phyloP scores from a whole-genome alignment of 2,113 vertebrate genomes.

The Falco punctatus region DNA sequence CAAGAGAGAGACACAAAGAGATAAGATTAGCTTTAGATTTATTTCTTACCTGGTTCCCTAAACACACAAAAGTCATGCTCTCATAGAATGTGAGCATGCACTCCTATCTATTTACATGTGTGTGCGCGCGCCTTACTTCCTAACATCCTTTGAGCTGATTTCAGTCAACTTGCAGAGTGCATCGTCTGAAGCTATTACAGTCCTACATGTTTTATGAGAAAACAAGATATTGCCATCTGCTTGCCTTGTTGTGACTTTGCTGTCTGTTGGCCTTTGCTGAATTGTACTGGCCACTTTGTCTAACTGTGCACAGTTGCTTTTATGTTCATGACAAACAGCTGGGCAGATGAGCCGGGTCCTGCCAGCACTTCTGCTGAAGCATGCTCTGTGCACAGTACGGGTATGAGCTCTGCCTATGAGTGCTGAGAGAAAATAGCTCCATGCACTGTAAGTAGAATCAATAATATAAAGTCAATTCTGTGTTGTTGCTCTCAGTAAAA shows the following conservation, averaged over 20 bases:
- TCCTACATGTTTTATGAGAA: neutral
- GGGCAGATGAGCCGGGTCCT: neutral
- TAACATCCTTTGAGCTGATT: neutral
- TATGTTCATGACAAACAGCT: neutral
- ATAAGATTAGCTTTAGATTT: neutral
- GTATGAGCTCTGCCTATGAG: neutral
- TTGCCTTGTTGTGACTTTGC: neutral
- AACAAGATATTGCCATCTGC: neutral
- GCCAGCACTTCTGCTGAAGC: neutral
- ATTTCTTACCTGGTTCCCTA: neutral
- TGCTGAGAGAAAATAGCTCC: neutral
- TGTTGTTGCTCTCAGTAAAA: neutral
- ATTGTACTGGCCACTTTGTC: neutral
- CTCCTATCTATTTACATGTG: rapidly evolving
- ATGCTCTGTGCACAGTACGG: neutral
- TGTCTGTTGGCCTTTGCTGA: neutral
- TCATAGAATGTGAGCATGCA: neutral
- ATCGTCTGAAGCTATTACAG: neutral
- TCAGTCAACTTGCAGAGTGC: neutral
- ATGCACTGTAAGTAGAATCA: neutral
- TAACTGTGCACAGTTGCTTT: neutral
- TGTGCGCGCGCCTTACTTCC: neutral
- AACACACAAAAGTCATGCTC: neutral
- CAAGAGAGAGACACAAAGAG: neutral
- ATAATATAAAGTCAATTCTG: neutral